These are phyloP conservation scores for Sphaerophoria rueppellii DNA, from an alignment of 2,888 invertebrate genomes.

Conservation along the genomic window DNA sequence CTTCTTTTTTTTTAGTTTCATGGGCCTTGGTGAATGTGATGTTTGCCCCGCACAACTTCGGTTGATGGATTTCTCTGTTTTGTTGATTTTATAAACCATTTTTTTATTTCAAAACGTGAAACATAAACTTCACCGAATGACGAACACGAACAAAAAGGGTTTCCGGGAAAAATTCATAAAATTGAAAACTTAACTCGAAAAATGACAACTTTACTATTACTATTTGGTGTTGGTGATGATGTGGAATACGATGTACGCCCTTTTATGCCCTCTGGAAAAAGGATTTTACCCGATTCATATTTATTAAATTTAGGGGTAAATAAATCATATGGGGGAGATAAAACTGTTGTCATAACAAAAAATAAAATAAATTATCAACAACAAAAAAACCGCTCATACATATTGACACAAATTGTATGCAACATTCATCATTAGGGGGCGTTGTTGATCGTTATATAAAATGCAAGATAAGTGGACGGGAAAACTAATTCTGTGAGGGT, in stretches of 20 bases:
- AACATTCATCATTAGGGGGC: not conserved
- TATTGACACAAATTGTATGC: conserved; percentile 5
- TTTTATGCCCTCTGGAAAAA: not conserved
- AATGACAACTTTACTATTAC: conserved; percentile 55
- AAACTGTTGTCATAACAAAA: conserved; percentile 31
- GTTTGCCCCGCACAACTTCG: not conserved
- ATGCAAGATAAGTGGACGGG: not conserved
- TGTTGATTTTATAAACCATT: no score
- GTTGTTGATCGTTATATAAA: not conserved
- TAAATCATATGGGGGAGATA: conserved; percentile 47
- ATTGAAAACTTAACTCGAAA: conserved; percentile 51
- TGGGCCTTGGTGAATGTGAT: not conserved
- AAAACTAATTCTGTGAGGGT: no score
- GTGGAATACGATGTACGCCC: conserved; percentile 13
- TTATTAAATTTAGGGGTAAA: not conserved
- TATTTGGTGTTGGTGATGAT: conserved; percentile 54
- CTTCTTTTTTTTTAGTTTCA: conserved; percentile 15
- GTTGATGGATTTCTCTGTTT: not conserved
- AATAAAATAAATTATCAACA: not conserved
- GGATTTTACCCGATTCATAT: not conserved
- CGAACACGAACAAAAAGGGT: conserved; percentile 6
- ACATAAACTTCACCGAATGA: conserved; percentile 27
- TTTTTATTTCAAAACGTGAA: not conserved
- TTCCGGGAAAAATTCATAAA: conserved; percentile 7
- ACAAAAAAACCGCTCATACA: not conserved